Evolutionary conservation across 1,140 invertebrate species (phyloP), one percentile per base, ranked within the genome.

Genomic region (Cataglyphis hispanica): DNA sequence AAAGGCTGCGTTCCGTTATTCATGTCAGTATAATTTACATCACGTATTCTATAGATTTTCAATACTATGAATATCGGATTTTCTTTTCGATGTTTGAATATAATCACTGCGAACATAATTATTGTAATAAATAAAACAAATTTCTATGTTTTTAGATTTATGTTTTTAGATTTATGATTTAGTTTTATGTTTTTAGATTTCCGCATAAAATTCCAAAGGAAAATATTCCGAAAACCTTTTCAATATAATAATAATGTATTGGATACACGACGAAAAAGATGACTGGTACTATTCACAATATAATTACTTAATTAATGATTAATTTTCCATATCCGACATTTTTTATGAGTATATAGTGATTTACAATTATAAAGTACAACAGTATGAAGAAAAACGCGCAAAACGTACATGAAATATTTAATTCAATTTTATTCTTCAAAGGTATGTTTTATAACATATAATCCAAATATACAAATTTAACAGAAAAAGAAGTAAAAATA

Each of bases 131-230:
- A 31, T 31, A 31, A 31, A 31, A 31, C 2, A 31, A 31, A 31
- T 31, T 31, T 31, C 4, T 31, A 31, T 69, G n/a, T n/a, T n/a
- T n/a, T n/a, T n/a, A n/a, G n/a, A n/a, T 80, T 69, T 1, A 69
- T 25, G 13, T 40, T 80, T 80, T 40, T 50, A 80, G 77, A 69
- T 60, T 25, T 25, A n/a, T n/a, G n/a, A n/a, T 67, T n/a, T 53
- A 31, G 53, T 69, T 80, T 69, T 1, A 69, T 25, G 13, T 40
- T 80, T 80, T 40, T 50, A 80, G 77, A 69, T 60, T 25, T 25
- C 69, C 1, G 27, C 5, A 34, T 6, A 53, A 34, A 16, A 13
- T 56, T 0, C 16, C 22, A 27, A 56, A 25, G 16, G 13, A 0
- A 56, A 56, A 7, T 31, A 6, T 56, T 56, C 1, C 5, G 8